These are phyloP conservation scores for Scaptomyza caliginosa DNA, from an alignment of 2,888 invertebrate species.

Conservation along the genomic window DNA sequence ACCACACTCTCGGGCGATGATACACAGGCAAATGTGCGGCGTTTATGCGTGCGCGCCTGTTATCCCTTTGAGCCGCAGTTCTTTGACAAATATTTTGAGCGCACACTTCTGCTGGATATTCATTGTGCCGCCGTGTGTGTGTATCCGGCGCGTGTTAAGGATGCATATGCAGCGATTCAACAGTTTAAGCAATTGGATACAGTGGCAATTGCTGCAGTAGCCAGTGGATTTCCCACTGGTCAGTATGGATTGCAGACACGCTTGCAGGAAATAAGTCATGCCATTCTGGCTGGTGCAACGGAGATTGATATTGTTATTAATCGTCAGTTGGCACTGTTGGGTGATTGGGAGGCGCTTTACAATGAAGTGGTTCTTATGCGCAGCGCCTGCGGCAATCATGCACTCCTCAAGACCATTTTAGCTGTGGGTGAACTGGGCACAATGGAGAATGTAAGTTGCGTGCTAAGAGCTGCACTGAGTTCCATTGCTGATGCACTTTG, in stretches of 20 bases:
- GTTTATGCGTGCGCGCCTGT: slow-evolving; percentile 90
- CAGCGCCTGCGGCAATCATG: slow-evolving; percentile 88
- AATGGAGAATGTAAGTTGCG: slow-evolving; percentile 88
- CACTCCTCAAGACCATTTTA: slow-evolving; percentile 95
- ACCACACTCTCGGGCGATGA: slow-evolving; percentile 95
- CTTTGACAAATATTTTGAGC: slow-evolving; percentile 69
- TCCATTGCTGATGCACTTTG: background rate
- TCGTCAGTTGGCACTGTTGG: slow-evolving; percentile 92
- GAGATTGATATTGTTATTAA: slow-evolving; percentile 99
- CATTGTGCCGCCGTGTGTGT: slow-evolving; percentile 97
- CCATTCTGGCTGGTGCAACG: slow-evolving; percentile 92
- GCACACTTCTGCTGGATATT: slow-evolving; percentile 79
- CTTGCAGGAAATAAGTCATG: slow-evolving; percentile 92
- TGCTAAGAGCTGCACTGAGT: background rate
- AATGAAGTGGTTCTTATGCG: slow-evolving; percentile 93
- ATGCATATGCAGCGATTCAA: slow-evolving; percentile 87
- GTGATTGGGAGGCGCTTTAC: slow-evolving; percentile 92
- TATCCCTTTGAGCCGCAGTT: slow-evolving; percentile 84
- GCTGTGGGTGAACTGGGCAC: slow-evolving; percentile 96
- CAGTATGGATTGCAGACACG: slow-evolving; percentile 92
- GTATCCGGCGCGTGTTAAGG: slow-evolving; percentile 93
- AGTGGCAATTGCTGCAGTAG: slow-evolving; percentile 94
- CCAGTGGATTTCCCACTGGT: slow-evolving; percentile 98
- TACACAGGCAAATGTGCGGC: slow-evolving; percentile 89
- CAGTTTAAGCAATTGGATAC: slow-evolving; percentile 85